Percentiles rank a stretch among this genome's conserved stretches.
Conservation (phyloP, 2,113 vertebrate genomes). For the Hyaena hyaena region DNA sequence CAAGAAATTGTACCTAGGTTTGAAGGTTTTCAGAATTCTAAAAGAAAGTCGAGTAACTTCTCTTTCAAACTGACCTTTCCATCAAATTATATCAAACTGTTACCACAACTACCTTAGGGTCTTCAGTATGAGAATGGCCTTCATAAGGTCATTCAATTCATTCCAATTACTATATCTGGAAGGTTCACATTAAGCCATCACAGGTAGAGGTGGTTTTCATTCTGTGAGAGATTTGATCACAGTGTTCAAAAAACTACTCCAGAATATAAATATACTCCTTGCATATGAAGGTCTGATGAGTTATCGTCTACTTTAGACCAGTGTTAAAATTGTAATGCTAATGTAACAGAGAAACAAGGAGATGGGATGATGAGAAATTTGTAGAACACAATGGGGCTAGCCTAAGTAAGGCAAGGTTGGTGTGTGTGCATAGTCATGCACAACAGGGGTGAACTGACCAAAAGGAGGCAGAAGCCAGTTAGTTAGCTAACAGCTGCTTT, state of each 20-base stretch:
- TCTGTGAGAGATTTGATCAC: background rate
- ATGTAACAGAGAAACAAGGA: slow-evolving; percentile 16
- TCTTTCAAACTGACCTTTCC: background rate
- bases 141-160: background rate
- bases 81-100: background rate
- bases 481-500: background rate
- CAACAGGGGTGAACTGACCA: background rate
- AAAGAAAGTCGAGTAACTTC: slow-evolving; percentile 1
- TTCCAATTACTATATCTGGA: background rate
- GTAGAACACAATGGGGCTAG: background rate
- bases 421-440: background rate
- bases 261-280: background rate
- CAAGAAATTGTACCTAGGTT: background rate
- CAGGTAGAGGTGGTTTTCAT: background rate
- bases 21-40: background rate
- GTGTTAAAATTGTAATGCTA: background rate
- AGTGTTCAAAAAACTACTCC: background rate
- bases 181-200: background rate
- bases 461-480: background rate
- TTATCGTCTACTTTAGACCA: slow-evolving; percentile 21
- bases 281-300: slow-evolving; percentile 31
- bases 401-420: background rate
- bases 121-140: background rate
- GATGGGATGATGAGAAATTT: background rate
- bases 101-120: background rate